Base-by-base conservation (phyloP, 1,140 invertebrate species). In the Megalonaias nervosa region DNA sequence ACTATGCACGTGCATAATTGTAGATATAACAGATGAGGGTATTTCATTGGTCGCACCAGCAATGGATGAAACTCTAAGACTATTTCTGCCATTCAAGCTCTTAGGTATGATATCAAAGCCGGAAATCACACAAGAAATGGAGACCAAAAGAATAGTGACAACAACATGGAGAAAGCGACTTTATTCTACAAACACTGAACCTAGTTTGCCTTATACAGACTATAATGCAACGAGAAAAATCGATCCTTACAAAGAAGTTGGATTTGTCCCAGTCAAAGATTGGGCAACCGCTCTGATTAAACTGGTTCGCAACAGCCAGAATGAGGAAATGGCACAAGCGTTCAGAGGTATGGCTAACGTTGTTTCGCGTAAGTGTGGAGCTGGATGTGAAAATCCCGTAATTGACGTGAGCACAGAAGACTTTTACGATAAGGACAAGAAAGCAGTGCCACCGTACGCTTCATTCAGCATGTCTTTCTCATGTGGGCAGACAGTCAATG, bases 61-160 rank as follows among this genome's bases (percentile, higher is more conserved):
- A 4, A 67, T 82, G 55, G 68, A 68, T 57, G 55, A 67, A 65
- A 61, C 79, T 16, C 26, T 60, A 14, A 67, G 61, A 65, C 38
- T 31, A 66, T 67, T 70, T 71, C 14, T 84, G 21, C 64, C 71
- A 31, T 82, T 79, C 68, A 77, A 73, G 56, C 56, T 78, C 23
- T 67, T 84, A 48, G 78, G 71, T n/a, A 68, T 84, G n/a, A 67
- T 70, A 23, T 31, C 55, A n/a, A 82, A 77, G 71, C 82, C 82
- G 3, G 73, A 73, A 12, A 21, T 80, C 4, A 55, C 66, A 31
- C 23, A 60, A 64, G 76, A 80, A 60, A 21, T 11, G 38, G 77
- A 62, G 57, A 58, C 38, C 23, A 57, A 38, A 72, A 59, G 31
- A 55, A 64, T 21, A 31, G 67, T 67, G 16, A 61, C 57, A 75